Conservation (phyloP, 1,140 invertebrate species). For the Galleria mellonella region DNA sequence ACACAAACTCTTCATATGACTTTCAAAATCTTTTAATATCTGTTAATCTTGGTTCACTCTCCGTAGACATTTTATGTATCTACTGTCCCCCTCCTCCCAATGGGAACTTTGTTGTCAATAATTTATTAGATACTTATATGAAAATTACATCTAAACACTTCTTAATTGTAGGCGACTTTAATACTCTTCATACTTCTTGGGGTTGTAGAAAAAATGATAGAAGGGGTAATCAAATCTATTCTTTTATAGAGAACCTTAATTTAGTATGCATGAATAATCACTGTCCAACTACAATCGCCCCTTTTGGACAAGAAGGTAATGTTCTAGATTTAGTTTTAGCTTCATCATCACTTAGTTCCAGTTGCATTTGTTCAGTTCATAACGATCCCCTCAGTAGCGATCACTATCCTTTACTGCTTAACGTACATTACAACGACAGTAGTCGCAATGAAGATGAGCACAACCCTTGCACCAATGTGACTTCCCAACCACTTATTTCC, state of each 20-base stretch:
- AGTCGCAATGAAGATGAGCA: no score
- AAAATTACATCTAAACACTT: no score
- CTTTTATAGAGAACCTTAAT: neutral
- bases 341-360: neutral
- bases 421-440: neutral
- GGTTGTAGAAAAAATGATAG: neutral
- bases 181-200: neutral
- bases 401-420: constrained; percentile 2
- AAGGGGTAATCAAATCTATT: neutral
- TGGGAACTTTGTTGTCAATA: no score
- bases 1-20: no score
- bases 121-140: no score
- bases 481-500: neutral
- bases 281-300: neutral
- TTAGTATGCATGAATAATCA: neutral
- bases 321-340: neutral
- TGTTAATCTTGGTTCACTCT: no score
- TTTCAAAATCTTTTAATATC: no score
- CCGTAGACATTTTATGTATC: no score
- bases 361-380: neutral
- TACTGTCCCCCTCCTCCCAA: no score
- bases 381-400: neutral
- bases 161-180: neutral
- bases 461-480: no score
- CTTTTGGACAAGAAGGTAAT: neutral